phyloP scores from a whole-genome alignment of 2,797 vertebrate genomes.

The Karalla daura region DNA sequence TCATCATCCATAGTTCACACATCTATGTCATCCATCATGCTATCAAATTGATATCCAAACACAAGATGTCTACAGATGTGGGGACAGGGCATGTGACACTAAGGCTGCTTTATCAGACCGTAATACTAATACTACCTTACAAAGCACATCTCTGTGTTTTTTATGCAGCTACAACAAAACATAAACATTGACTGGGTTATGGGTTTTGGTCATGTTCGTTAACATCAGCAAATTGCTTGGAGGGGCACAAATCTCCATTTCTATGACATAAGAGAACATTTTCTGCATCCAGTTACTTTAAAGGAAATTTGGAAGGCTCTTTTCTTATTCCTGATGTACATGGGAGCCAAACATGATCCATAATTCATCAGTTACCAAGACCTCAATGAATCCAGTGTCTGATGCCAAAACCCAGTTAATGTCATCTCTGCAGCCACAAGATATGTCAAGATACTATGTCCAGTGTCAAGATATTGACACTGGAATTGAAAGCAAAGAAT shows the following conservation, averaged over 20 bases:
- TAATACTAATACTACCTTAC: slow-evolving; percentile 43
- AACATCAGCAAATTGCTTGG: neutral
- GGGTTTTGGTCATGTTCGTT: slow-evolving; percentile 9
- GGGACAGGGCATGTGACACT: slow-evolving; percentile 9
- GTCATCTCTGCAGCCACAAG: no score
- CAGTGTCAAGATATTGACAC: no score
- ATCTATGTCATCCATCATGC: no score
- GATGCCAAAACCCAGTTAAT: neutral
- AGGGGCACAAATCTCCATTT: no score
- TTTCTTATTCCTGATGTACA: neutral
- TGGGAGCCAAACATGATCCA: neutral
- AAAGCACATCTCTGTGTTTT: neutral
- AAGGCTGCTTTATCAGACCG: slow-evolving; percentile 44
- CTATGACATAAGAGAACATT: no score
- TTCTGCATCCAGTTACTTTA: no score
- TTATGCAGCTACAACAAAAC: slow-evolving; percentile 15
- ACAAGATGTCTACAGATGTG: no score
- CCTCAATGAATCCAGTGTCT: neutral
- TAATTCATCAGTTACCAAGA: neutral
- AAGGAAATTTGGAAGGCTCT: no score
- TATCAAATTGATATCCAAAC: no score
- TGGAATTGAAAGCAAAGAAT: no score
- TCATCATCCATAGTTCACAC: no score
- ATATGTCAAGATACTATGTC: neutral
- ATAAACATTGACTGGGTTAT: slow-evolving; percentile 3